phyloP scores from a whole-genome alignment of 1,140 invertebrate genomes.

The Eueides isabella region DNA sequence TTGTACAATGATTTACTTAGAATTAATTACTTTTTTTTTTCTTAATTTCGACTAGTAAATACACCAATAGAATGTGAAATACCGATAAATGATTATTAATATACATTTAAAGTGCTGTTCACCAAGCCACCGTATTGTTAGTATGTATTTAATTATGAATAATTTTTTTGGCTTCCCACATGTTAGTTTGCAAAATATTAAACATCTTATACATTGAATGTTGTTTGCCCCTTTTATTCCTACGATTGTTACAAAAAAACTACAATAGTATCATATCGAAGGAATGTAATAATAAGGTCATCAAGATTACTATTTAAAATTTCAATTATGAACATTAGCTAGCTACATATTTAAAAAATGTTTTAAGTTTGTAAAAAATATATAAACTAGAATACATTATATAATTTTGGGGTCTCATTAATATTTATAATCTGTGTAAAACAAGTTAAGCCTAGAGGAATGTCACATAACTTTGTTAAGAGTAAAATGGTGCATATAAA shows the following conservation, averaged over 20 bases:
- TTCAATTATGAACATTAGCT: not conserved
- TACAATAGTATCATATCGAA: not conserved
- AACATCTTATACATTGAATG: slow-evolving; percentile 16
- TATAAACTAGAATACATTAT: slow-evolving; percentile 18
- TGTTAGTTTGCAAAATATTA: slow-evolving; percentile 35
- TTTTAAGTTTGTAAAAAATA: slow-evolving; percentile 22
- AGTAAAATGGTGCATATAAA: slow-evolving; percentile 48
- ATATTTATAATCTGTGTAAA: slow-evolving; percentile 31
- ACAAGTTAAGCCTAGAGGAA: slow-evolving; percentile 57
- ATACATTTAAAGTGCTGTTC: slow-evolving; percentile 43
- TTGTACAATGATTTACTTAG: slow-evolving; percentile 35
- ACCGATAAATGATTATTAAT: slow-evolving; percentile 18
- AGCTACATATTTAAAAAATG: slow-evolving; percentile 4
- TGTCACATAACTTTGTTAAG: slow-evolving; percentile 44
- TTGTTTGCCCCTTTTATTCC: not conserved
- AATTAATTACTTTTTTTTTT: slow-evolving; percentile 2
- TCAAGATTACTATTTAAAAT: not conserved
- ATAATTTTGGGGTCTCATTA: slow-evolving; percentile 20
- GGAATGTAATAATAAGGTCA: not conserved
- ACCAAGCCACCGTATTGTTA: slow-evolving; percentile 57
- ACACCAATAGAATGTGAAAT: slow-evolving; percentile 36
- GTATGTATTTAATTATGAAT: slow-evolving; percentile 43
- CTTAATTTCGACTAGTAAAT: slow-evolving; percentile 41
- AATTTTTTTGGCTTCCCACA: slow-evolving; percentile 24
- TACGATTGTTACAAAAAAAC: slow-evolving; percentile 4